phyloP scores from a whole-genome alignment of 2,113 vertebrate species.

The Plectropomus leopardus region DNA sequence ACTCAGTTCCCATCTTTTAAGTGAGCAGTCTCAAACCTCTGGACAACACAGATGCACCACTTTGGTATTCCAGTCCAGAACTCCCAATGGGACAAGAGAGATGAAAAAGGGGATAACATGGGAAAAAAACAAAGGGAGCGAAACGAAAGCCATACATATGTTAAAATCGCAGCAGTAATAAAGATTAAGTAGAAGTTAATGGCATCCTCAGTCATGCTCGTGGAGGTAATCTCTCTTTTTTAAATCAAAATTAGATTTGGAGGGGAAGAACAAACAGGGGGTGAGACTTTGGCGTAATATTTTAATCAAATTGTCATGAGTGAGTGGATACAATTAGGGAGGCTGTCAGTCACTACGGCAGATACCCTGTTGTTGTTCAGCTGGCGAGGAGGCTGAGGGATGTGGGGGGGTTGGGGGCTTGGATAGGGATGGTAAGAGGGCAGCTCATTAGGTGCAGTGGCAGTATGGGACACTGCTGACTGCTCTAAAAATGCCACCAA shows the following conservation, averaged over 20 bases:
- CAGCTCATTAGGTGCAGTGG: constrained; percentile 57
- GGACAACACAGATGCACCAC: constrained; percentile 9
- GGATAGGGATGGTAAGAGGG: constrained; percentile 14
- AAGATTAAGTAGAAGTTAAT: constrained; percentile 99
- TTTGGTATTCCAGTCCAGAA: constrained; percentile 70
- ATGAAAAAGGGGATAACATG: constrained; percentile 75
- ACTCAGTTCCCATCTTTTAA: neutral
- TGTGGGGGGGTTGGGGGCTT: neutral
- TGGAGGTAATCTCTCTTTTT: constrained; percentile 98
- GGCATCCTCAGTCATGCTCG: constrained; percentile 97
- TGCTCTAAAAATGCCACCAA: constrained; percentile 26
- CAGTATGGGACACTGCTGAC: constrained; percentile 86
- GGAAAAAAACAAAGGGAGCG: constrained; percentile 81
- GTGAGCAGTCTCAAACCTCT: constrained; percentile 62
- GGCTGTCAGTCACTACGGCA: constrained; percentile 96
- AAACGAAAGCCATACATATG: constrained; percentile 94
- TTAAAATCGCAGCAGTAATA: constrained; percentile 96
- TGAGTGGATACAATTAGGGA: constrained; percentile 99
- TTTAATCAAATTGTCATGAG: constrained; percentile 99
- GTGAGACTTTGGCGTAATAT: constrained; percentile 99
- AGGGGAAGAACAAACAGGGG: constrained; percentile 98
- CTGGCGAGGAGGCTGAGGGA: constrained; percentile 80
- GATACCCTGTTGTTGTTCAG: constrained; percentile 91
- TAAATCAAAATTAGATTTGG: constrained; percentile 99
- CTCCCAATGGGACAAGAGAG: constrained; percentile 30